phyloP scores from a whole-genome alignment of 2,113 vertebrate genomes.

The Chloropsis hardwickii region DNA sequence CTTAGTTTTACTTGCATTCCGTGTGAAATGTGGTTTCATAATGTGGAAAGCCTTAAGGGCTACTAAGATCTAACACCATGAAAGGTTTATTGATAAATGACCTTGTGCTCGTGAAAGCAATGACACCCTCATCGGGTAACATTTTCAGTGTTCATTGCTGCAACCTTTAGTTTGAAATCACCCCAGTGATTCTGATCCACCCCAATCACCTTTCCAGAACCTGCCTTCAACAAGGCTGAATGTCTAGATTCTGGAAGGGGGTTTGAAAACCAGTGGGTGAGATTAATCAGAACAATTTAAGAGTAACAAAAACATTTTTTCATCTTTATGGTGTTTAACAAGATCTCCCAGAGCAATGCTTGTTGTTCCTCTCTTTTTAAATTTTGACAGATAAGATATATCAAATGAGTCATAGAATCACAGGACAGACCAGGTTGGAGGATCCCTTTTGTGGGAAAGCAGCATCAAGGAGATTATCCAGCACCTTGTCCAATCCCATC shows the following conservation, averaged over 20 bases:
- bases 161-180: background rate
- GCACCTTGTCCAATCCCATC: background rate
- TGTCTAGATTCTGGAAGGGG: background rate
- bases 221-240: background rate
- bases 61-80: background rate
- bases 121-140: background rate
- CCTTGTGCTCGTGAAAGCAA: background rate
- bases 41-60: background rate
- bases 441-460: background rate
- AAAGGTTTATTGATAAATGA: background rate
- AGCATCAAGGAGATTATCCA: background rate
- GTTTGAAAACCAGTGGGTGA: background rate
- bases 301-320: background rate
- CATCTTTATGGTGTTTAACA: background rate
- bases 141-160: background rate
- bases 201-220: background rate
- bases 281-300: background rate
- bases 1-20: background rate
- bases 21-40: background rate
- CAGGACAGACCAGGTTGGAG: background rate
- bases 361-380: background rate
- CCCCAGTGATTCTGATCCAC: too few relatives aligned
- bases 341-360: background rate
- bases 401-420: background rate
- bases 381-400: background rate